Base-by-base conservation (phyloP, 1,140 invertebrate species). In the Littorina saxatilis region DNA sequence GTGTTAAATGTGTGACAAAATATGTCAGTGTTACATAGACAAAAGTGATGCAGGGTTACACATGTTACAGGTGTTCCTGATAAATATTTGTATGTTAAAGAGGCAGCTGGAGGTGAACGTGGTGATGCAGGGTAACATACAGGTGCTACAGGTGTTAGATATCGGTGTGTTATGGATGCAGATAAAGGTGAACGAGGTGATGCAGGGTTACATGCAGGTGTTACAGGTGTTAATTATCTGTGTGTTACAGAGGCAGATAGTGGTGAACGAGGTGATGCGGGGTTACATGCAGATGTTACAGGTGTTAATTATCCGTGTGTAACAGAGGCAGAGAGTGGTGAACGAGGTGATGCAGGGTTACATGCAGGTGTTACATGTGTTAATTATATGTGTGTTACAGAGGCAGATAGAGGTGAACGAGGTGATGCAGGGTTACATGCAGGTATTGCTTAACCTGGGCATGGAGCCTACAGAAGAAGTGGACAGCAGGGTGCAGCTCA, bases 341-440 rank as follows among this genome's bases (percentile, higher is more conserved):
- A 11, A 9, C 27, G 5, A 63, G 35, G 35, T 68, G 61, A 32
- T 66, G 32, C 37, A 39, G 66, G 37, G 35, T 39, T 20, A 66
- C 27, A 32, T 66, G n/a, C 20, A 32, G 29, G 29, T 66, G 61
- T 66, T 66, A 66, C 27, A n/a, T 63, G 55, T 58, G 55, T 58
- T 5, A 58, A n/a, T 20, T 58, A 23, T 20, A 58, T 58, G 23
- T 58, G 7, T 66, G 61, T 32, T 68, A 20, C 86, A 95, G 94
- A 91, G 94, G 81, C 94, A 95, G 91, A 94, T 95, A 83, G 94
- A 95, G 84, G 91, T 95, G 68, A 89, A 91, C 74, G 93, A 94
- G 40, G 91, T 95, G 68, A 91, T 95, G 66, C 93, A 94, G 87
- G 93, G 93, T 74, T 94, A 93, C 88, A 85, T 91, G 83, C 75